phyloP scores from a whole-genome alignment of 2,113 vertebrate species.

The Dendrocopos noguchii region DNA sequence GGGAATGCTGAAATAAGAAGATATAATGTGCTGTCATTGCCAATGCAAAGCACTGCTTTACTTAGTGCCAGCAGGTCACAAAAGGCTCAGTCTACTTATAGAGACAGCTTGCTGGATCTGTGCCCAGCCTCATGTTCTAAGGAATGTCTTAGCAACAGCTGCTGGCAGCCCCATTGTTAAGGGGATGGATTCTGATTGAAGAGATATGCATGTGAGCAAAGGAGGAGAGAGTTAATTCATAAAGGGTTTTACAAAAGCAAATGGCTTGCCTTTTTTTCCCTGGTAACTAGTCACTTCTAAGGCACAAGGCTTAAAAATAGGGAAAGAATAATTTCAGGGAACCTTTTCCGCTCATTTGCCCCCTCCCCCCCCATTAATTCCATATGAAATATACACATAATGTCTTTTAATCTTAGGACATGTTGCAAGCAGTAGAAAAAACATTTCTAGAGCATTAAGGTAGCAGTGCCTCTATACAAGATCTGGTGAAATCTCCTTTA shows the following conservation, averaged over 20 bases:
- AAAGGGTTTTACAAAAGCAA: conserved; percentile 18
- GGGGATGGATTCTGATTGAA: conserved; percentile 10
- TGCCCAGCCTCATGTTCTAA: conserved; percentile 55
- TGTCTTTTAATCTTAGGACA: background rate
- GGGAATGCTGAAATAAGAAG: conserved; percentile 6
- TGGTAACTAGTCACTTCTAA: background rate
- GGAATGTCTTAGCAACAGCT: conserved; percentile 68
- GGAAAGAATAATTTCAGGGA: background rate
- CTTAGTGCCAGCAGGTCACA: conserved; percentile 51
- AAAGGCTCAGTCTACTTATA: conserved; percentile 39
- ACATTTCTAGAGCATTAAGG: background rate
- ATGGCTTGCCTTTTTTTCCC: background rate
- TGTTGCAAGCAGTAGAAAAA: background rate
- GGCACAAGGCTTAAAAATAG: background rate
- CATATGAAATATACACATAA: background rate
- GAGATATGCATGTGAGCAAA: background rate
- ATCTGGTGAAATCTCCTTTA: background rate
- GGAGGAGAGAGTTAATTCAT: conserved; percentile 34
- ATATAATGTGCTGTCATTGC: background rate
- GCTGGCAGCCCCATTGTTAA: conserved; percentile 43
- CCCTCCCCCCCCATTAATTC: background rate
- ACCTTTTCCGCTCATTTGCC: background rate
- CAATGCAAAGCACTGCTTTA: conserved; percentile 10
- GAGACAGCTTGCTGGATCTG: conserved; percentile 52
- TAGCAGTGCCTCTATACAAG: background rate